phyloP scores from a whole-genome alignment of 2,888 invertebrate species.

The Pharmacophagus antenor region DNA sequence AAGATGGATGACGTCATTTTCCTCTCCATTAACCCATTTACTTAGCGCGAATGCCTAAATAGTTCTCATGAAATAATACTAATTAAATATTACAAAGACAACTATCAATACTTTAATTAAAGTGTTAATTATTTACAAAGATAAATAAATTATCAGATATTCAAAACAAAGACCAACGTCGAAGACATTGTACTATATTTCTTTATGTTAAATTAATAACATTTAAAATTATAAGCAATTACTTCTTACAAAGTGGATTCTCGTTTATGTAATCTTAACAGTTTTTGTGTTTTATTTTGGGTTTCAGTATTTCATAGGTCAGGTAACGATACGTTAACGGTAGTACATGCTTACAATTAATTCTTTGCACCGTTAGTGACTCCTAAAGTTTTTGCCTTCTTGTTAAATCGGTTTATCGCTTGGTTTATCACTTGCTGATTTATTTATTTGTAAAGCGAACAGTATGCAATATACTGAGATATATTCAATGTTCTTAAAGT shows the following conservation, averaged over 20 bases:
- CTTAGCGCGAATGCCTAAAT: slow-evolving; percentile 59
- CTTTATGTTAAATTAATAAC: too few species aligned
- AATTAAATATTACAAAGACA: neutral
- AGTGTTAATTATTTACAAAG: too few species aligned
- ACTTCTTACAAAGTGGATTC: neutral
- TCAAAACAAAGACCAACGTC: too few species aligned
- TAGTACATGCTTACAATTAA: neutral
- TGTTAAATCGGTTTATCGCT: too few species aligned
- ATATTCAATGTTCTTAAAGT: too few species aligned
- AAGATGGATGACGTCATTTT: slow-evolving; percentile 75
- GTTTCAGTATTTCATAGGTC: slow-evolving; percentile 5
- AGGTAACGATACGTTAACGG: slow-evolving; percentile 9
- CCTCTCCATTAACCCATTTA: slow-evolving; percentile 75
- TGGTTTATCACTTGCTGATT: too few species aligned
- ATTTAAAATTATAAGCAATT: too few species aligned
- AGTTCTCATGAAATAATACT: slow-evolving; percentile 48
- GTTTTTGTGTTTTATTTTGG: neutral
- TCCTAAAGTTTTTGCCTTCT: too few species aligned
- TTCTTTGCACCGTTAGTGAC: neutral
- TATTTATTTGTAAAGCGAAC: too few species aligned
- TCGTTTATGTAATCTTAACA: neutral
- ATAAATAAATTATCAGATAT: too few species aligned
- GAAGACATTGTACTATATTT: too few species aligned
- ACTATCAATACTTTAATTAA: neutral
- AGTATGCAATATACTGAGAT: too few species aligned